Base-by-base conservation (phyloP, 2,113 vertebrate species). In the Orcinus orca region DNA sequence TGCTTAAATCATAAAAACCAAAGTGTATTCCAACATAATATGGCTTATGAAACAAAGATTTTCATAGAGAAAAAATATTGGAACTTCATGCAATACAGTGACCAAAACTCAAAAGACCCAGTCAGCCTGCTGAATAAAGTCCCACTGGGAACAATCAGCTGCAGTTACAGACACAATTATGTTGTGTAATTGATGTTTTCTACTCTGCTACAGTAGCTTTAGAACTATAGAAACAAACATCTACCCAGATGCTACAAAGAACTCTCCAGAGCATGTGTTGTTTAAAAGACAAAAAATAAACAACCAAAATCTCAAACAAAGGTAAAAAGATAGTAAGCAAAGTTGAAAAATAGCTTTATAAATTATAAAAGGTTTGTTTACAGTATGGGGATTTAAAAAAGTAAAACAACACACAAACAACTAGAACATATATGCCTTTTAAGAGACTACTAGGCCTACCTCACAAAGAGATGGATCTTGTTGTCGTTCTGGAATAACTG, bases 381-480 rank as follows among this genome's bases (percentile, higher is more conserved):
- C 4, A 91, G 11, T 67, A 90, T 60, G 53, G 38, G 73, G 6
- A 60, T 36, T 95, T 94, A 85, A 41, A 62, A 86, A 86, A 50
- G 47, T 63, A 80, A 92, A 89, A 53, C 33, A 79, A 71, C 1
- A 20, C 25, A 84, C 65, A 94, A 71, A n/a, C 7, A 62, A 81
- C 21, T 4, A 47, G n/a, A 58, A 80, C 21, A 80, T 33, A 65
- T 36, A 50, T 50, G 8, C 41, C 36, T 93, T 91, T 82, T 89
- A 58, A 91, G 83, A 84, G 44, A 87, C 31, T 44, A 55, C 44
- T 81, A 89, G 25, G 31, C 86, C 73, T 98, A 97, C 97, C 97
- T 97, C 97, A 95, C 93, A 92, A 80, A 96, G 38, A 92, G 93
- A 95, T 55, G 89, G n/a, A 76, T 93, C 96, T 93, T 88, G 79